Evolutionary conservation across 2,113 vertebrate genomes (phyloP).

Genomic region (Toxostoma redivivum): DNA sequence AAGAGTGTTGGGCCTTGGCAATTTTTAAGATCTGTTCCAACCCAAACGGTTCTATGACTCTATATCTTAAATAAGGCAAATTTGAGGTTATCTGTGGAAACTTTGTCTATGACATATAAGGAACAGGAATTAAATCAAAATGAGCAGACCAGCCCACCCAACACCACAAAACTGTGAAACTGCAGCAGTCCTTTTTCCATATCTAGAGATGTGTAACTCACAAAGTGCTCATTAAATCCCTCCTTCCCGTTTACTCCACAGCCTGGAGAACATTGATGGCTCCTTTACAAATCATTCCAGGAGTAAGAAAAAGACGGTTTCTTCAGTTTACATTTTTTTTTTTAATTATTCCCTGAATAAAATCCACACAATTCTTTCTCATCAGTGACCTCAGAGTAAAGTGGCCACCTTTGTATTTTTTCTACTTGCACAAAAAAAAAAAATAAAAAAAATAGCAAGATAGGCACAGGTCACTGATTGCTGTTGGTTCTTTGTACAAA

Average conservation of each 20-base stretch:
- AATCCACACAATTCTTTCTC: neutral
- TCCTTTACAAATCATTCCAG: neutral
- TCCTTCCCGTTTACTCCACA: neutral
- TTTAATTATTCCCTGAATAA: neutral
- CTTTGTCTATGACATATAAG: neutral
- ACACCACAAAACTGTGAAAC: neutral
- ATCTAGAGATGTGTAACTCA: neutral
- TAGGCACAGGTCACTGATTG: neutral
- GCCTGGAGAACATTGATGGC: neutral
- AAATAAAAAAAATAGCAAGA: no score
- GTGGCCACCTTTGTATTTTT: neutral
- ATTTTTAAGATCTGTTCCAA: neutral
- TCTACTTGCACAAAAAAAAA: neutral
- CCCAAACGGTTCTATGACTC: neutral
- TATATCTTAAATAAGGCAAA: accelerated
- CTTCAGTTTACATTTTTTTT: neutral
- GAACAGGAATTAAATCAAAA: neutral
- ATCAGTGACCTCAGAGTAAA: neutral
- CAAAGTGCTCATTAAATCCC: neutral
- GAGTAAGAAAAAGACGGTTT: neutral
- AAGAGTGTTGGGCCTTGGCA: accelerated
- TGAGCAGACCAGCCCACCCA: neutral
- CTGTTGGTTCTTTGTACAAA: neutral
- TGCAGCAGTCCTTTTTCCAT: neutral
- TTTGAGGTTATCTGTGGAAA: neutral